Evolutionary conservation across 1,140 invertebrate genomes (phyloP).

Genomic region (Arctopsyche grandis): DNA sequence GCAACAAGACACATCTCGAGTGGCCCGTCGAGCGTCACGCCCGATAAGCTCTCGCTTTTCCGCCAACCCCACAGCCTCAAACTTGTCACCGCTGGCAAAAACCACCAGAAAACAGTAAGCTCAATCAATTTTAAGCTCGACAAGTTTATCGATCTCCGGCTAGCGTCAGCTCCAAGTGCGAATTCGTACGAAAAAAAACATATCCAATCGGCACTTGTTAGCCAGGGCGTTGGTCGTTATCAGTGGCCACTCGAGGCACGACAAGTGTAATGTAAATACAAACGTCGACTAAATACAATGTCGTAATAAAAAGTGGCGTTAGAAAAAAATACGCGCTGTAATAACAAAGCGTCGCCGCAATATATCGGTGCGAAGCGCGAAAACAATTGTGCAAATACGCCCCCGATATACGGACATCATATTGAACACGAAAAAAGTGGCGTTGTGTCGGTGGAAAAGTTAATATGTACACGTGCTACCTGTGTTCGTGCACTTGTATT

Average conservation of each 20-base stretch:
- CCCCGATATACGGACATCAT: background rate
- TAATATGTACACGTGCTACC: background rate
- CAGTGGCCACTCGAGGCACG: conserved; percentile 52
- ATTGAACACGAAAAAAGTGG: background rate
- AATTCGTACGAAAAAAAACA: background rate
- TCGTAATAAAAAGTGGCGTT: conserved; percentile 47
- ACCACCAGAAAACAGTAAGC: too few relatives aligned
- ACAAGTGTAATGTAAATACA: conserved; percentile 55
- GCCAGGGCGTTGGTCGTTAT: conserved; percentile 46
- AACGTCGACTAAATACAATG: conserved; percentile 50
- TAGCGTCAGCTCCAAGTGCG: background rate
- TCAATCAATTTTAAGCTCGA: too few relatives aligned
- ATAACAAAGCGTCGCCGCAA: background rate
- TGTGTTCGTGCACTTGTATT: background rate
- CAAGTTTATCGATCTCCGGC: too few relatives aligned
- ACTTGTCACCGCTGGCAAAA: too few relatives aligned
- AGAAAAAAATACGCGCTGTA: conserved; percentile 38
- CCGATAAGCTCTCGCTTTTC: too few relatives aligned
- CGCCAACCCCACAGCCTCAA: too few relatives aligned
- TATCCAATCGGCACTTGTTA: conserved; percentile 2
- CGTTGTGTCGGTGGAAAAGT: background rate
- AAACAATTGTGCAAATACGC: conserved; percentile 51
- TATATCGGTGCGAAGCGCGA: conserved; percentile 39
- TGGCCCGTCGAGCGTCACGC: too few relatives aligned
- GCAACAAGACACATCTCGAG: too few relatives aligned